Base-by-base conservation (phyloP, 1,140 invertebrate genomes). In the Drosophila novamexicana region DNA sequence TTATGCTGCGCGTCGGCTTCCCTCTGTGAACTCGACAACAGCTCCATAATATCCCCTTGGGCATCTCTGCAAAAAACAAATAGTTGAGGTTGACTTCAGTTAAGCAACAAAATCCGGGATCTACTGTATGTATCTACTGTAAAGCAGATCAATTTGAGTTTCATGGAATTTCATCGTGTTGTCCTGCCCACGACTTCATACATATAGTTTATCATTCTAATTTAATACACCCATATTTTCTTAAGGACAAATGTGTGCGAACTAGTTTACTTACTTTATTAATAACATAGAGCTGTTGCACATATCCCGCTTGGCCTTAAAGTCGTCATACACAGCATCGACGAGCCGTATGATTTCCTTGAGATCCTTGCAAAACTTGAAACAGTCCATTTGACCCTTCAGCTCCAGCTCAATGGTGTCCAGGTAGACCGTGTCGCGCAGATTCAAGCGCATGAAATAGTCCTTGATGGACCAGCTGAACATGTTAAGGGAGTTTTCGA, bases 401-500 rank as follows among this genome's bases (percentile, higher is more conserved):
- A 50, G 47, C 7, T 62, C 50, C 1, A 18, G 22, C 29, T 79
- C 70, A 7, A 78, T 32, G 1, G 52, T 40, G n/a, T 86, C 81
- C 47, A 81, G 47, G 52, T 86, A 88, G 0, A 59, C 22, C 1
- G 44, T 52, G 16, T 63, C 63, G 6, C 29, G 45, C 4, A 50
- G 42, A 5, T 66, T 32, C n/a, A 86, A 82, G 0, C 83, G 83
- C 6, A 34, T 22, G 1, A 73, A 37, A 34, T 76, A 69, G 1
- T 81, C 40, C n/a, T 69, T 45, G 9, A 73, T 70, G 10, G 75
- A 82, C 82, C 82, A 86, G 3, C 49, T 54, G 40, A 86, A 86
- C 18, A 86, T 63, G 7, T 3, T 18, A 12, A 73, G 12, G 0
- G 40, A 8, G 0, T 14, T 34, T 8, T 73, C 40, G 10, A 10